These are phyloP conservation scores for Lycophotia porphyrea DNA, from an alignment of 2,888 invertebrate species.

Conservation along the genomic window DNA sequence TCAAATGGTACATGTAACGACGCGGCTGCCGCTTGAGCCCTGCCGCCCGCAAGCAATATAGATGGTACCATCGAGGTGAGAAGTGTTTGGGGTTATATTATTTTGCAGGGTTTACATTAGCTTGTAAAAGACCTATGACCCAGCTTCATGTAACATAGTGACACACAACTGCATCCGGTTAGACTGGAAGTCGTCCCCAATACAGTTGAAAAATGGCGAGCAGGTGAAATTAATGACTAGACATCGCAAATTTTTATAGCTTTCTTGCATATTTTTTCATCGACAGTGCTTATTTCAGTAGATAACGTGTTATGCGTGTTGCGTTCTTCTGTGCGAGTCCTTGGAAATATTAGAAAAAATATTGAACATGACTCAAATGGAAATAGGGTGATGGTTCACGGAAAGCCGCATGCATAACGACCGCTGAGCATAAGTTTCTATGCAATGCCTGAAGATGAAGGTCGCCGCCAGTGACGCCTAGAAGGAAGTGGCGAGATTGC, in stretches of 20 bases:
- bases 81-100: slow-evolving; percentile 59
- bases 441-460: too few relatives aligned
- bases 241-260: background rate
- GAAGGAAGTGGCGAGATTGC: too few relatives aligned
- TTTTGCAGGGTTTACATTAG: background rate
- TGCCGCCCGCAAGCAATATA: slow-evolving; percentile 89
- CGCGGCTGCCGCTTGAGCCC: slow-evolving; percentile 81
- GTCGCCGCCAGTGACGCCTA: too few relatives aligned
- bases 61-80: slow-evolving; percentile 72
- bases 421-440: too few relatives aligned
- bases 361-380: background rate
- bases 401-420: too few relatives aligned
- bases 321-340: background rate
- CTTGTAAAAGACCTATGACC: background rate
- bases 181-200: background rate
- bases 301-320: background rate
- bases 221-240: background rate
- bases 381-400: background rate
- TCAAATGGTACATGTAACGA: slow-evolving; percentile 91
- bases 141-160: background rate
- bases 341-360: background rate
- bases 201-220: background rate
- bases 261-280: background rate
- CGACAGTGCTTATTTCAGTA: background rate
- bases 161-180: background rate